A percentile compares a stretch with the other conserved stretches of the same genome.
phyloP scores from a whole-genome alignment of 2,797 vertebrate species.

The Merluccius polli region DNA sequence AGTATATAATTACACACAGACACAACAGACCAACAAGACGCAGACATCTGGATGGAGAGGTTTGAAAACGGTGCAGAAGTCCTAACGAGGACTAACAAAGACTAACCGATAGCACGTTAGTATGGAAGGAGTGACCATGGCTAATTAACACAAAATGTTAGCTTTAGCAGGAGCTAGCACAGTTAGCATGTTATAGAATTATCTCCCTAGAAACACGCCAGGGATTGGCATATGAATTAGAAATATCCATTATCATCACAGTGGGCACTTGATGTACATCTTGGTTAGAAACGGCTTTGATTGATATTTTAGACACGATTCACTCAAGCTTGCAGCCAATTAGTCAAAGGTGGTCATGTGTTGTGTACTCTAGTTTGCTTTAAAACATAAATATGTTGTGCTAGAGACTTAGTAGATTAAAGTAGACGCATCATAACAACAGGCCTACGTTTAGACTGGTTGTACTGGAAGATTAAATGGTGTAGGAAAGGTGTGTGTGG shows the following conservation, averaged over 20 bases:
- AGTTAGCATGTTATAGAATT: not conserved
- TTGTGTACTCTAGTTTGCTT: not conserved
- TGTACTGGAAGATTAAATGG: not conserved
- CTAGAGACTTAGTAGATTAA: not conserved
- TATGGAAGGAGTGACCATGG: too few species aligned
- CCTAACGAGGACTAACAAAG: too few species aligned
- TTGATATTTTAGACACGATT: too few species aligned
- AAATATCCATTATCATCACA: not conserved
- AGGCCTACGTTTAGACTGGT: not conserved
- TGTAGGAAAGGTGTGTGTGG: not conserved
- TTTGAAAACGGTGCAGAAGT: not conserved
- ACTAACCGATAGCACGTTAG: too few species aligned
- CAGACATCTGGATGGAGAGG: not conserved
- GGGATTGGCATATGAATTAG: too few species aligned
- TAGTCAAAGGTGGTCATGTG: not conserved
- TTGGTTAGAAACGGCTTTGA: not conserved
- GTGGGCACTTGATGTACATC: not conserved
- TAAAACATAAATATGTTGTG: not conserved
- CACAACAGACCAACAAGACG: too few species aligned
- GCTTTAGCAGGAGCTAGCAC: not conserved
- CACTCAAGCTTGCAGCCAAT: not conserved
- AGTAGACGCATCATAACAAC: not conserved
- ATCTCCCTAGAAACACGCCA: not conserved
- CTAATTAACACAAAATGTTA: too few species aligned
- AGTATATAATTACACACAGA: not conserved